A percentile compares a stretch with the other conserved stretches of the same genome.
Conservation (phyloP, 2,797 vertebrate species). For the Paedocypris micromegethes region DNA sequence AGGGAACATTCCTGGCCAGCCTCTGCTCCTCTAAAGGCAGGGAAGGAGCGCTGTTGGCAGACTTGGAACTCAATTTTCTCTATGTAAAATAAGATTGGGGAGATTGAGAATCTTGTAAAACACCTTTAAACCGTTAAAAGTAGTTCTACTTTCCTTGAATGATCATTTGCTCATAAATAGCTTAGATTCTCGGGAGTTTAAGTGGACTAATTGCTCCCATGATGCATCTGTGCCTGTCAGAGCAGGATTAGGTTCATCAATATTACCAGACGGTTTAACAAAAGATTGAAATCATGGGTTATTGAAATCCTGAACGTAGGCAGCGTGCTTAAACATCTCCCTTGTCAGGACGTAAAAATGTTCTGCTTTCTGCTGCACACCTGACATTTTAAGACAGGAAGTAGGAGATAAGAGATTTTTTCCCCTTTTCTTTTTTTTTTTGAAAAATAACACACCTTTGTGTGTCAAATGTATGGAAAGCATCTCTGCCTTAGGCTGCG, state of each 20-base stretch:
- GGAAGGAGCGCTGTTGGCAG: not conserved
- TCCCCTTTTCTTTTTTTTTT: not conserved
- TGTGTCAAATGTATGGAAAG: conserved; percentile 44
- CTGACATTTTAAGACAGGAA: conserved; percentile 33
- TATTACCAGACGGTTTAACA: not conserved
- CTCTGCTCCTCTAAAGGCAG: conserved; percentile 1
- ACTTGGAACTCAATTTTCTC: not conserved
- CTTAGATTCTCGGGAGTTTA: not conserved
- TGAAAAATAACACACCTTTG: conserved; percentile 38
- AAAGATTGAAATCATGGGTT: conserved; percentile 5
- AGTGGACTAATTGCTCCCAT: not conserved
- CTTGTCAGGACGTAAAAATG: conserved; percentile 5
- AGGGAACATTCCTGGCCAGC: conserved; percentile 44
- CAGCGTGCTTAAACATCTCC: conserved; percentile 4
- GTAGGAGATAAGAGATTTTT: conserved; percentile 22
- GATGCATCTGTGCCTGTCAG: conserved; percentile 10
- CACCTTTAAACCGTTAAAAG: too few relatives aligned
- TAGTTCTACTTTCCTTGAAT: not conserved
- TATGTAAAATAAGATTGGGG: too few relatives aligned
- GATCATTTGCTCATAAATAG: too few relatives aligned
- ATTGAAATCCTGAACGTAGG: conserved; percentile 8
- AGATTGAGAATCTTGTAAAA: too few relatives aligned
- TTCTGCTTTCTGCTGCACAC: conserved; percentile 2
- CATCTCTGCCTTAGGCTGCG: conserved; percentile 43
- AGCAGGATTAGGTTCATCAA: not conserved